Percentiles rank a stretch among this genome's conserved stretches.
phyloP scores from a whole-genome alignment of 2,113 vertebrate genomes.

The Anhinga anhinga region DNA sequence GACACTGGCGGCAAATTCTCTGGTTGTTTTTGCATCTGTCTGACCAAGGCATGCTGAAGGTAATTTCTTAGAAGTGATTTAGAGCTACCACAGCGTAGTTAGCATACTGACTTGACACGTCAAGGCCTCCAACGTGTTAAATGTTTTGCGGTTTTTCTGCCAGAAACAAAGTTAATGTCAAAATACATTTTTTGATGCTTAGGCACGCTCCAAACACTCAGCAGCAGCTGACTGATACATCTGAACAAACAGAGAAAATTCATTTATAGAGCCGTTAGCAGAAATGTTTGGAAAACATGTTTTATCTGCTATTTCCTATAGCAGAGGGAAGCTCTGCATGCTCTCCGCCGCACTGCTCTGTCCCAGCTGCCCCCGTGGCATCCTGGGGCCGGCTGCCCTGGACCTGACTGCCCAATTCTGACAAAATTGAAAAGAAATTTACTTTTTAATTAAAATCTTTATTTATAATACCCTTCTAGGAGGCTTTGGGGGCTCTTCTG shows the following conservation, averaged over 20 bases:
- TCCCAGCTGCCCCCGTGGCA: background rate
- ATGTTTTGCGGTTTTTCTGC: background rate
- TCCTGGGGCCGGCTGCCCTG: background rate
- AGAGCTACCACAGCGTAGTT: background rate
- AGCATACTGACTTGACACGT: background rate
- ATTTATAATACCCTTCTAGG: background rate
- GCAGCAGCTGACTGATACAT: background rate
- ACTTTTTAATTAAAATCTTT: background rate
- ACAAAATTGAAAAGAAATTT: background rate
- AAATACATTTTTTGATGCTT: background rate
- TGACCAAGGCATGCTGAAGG: background rate
- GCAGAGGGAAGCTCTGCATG: background rate
- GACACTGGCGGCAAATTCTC: background rate
- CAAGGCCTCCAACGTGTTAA: background rate
- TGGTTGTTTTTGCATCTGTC: background rate
- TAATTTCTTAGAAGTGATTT: background rate
- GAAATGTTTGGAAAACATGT: background rate
- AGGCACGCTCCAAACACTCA: background rate
- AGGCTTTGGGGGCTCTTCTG: background rate
- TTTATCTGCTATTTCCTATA: background rate
- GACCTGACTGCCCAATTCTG: background rate
- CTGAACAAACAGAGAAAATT: background rate
- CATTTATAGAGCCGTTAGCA: background rate
- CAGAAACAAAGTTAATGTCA: background rate
- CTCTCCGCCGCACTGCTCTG: background rate